Conservation (phyloP, 2,113 vertebrate genomes). For the Rhineura floridana region DNA sequence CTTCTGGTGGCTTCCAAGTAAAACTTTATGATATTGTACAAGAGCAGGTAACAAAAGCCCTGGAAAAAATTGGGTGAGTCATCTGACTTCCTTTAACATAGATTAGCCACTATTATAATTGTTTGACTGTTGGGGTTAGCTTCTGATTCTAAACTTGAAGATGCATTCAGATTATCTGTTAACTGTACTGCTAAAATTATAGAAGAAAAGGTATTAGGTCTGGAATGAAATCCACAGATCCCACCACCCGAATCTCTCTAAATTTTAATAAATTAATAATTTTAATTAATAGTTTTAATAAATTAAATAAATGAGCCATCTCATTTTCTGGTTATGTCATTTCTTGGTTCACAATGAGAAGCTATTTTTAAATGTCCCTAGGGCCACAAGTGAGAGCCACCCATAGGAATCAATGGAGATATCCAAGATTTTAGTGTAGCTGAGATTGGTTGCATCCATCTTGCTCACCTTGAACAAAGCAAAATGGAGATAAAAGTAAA, state of each 20-base stretch:
- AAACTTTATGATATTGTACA: conserved; percentile 89
- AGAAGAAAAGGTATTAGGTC: not conserved
- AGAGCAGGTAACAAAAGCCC: conserved; percentile 80
- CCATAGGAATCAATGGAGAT: too few relatives aligned
- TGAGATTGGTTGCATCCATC: too few relatives aligned
- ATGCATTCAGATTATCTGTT: not conserved
- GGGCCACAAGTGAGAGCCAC: too few relatives aligned
- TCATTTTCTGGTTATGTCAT: too few relatives aligned
- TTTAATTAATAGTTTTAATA: too few relatives aligned
- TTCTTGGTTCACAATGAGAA: too few relatives aligned
- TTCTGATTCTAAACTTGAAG: not conserved
- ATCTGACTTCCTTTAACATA: not conserved
- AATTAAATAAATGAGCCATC: too few relatives aligned
- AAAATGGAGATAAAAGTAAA: too few relatives aligned
- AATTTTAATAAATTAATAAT: not conserved
- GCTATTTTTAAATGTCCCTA: too few relatives aligned
- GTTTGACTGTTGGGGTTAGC: not conserved
- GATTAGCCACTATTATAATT: not conserved
- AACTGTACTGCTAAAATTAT: not conserved
- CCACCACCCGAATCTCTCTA: too few relatives aligned
- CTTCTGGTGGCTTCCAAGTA: conserved; percentile 88
- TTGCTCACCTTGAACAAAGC: too few relatives aligned
- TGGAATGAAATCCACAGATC: not conserved
- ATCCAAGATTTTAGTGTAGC: too few relatives aligned
- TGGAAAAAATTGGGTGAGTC: conserved; percentile 85